Evolutionary conservation across 2,888 invertebrate species (phyloP), one percentile per base, ranked within the genome.

Genomic region (Heterodera filipjevi): DNA sequence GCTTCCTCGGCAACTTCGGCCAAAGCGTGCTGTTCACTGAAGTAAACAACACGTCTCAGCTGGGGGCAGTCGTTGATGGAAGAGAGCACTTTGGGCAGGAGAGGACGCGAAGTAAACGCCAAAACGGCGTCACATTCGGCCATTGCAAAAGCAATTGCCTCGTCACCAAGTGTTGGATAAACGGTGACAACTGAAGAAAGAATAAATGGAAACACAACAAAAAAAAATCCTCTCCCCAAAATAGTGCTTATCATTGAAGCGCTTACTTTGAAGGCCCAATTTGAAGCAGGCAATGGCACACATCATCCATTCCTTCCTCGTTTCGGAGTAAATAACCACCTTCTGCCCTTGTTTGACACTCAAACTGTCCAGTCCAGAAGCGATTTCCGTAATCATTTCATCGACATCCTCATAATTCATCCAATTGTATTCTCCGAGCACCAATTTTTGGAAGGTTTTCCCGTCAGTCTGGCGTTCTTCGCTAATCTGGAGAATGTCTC

Each of bases 281-380:
- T 95, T 95, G 91, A 99, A 96, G 90, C 96, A 94, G 77, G 95
- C 96, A 89, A 97, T 95, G 0, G 96, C 96, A 0, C 95, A 94
- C 74, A 97, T 92, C 93, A 98, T 94, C 99, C 99, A 99, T 91
- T 99, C 98, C 72, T 95, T 95, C 85, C 97, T 92, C 0, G 98
- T 99, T 91, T 99, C 99, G 0, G 97, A 96, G 91, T 96, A 98
- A 89, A 99, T 93, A 77, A 94, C 95, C 84, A 98, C 92, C n/a
- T 85, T 84, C 19, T 86, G 81, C 1, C 81, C 71, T 39, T 84
- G 82, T 30, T 83, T 83, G 8, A 81, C 74, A 35, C 95, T 95
- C 59, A 95, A 90, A 87, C 93, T 93, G 66, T 93, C 92, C 82
- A 99, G 91, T 0, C 97, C 98, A 79, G 93, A 93, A 72, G 95